Evolutionary conservation across 2,113 vertebrate genomes (phyloP).

Genomic region (Butorides virescens): DNA sequence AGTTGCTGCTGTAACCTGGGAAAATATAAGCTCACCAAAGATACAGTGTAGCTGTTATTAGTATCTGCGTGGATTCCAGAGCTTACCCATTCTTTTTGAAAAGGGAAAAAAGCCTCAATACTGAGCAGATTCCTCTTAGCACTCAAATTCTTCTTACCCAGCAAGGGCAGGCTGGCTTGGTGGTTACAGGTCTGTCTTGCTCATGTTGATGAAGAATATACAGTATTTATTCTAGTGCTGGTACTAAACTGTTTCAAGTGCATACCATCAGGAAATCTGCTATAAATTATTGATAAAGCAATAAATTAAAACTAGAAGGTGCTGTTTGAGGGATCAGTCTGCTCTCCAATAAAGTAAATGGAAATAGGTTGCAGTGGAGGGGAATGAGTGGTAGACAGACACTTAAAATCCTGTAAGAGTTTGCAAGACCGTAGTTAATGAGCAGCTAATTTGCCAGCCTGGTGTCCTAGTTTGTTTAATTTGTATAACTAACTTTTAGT

Average conservation of each 20-base stretch:
- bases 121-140: not conserved
- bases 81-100: not conserved
- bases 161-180: not conserved
- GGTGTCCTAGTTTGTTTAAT: not conserved
- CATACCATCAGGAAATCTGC: not conserved
- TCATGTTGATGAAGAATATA: not conserved
- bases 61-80: not conserved
- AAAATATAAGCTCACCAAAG: not conserved
- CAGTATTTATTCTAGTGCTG: not conserved
- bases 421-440: not conserved
- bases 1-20: not conserved
- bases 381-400: not conserved
- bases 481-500: not conserved
- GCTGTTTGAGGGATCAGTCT: not conserved
- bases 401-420: not conserved
- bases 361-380: not conserved
- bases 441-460: not conserved
- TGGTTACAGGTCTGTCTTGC: not conserved
- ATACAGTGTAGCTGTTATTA: accelerated
- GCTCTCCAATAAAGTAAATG: not conserved
- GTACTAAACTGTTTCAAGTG: not conserved
- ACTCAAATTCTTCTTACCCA: not conserved
- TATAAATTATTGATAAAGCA: not conserved
- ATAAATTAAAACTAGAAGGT: not conserved
- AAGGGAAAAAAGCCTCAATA: not conserved